Evolutionary conservation across 1,140 invertebrate species (phyloP).

Genomic region (Aculops lycopersici): DNA sequence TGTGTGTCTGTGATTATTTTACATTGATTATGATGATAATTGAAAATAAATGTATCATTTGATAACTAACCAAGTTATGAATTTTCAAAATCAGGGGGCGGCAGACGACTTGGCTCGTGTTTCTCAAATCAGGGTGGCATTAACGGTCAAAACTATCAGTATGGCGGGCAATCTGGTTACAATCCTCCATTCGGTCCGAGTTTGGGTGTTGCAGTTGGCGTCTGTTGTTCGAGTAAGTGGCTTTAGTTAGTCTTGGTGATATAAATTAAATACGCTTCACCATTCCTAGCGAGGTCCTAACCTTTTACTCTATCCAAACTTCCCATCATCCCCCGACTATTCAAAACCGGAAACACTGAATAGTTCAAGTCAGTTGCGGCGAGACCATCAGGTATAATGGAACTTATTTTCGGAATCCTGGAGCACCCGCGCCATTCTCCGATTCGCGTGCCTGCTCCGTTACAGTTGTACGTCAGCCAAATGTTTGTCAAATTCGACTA

Average conservation of each 20-base stretch:
- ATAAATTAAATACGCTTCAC: no score
- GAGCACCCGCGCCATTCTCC: conserved; percentile 31
- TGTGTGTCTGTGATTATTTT: no score
- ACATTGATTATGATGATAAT: no score
- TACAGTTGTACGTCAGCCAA: conserved; percentile 3
- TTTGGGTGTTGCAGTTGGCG: conserved; percentile 3
- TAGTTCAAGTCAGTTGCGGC: conserved; percentile 24
- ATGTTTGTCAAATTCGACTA: conserved; percentile 8
- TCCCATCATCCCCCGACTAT: no score
- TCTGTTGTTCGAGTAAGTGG: conserved; percentile 7
- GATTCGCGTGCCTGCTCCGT: conserved; percentile 26
- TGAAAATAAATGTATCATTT: no score
- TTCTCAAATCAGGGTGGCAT: conserved; percentile 1
- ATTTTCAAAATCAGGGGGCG: conserved; percentile 1
- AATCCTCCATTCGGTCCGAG: not conserved
- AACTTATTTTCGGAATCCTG: conserved; percentile 43
- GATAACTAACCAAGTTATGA: no score
- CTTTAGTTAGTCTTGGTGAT: no score
- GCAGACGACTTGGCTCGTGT: conserved; percentile 3
- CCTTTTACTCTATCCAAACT: no score
- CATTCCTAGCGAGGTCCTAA: no score
- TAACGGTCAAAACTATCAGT: not conserved
- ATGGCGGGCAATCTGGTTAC: no score
- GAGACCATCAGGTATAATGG: conserved; percentile 36
- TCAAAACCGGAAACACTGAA: no score